Percentiles rank a stretch among this genome's conserved stretches.
Conservation (phyloP, 2,888 invertebrate genomes). For the Pristionchus japonicus region DNA sequence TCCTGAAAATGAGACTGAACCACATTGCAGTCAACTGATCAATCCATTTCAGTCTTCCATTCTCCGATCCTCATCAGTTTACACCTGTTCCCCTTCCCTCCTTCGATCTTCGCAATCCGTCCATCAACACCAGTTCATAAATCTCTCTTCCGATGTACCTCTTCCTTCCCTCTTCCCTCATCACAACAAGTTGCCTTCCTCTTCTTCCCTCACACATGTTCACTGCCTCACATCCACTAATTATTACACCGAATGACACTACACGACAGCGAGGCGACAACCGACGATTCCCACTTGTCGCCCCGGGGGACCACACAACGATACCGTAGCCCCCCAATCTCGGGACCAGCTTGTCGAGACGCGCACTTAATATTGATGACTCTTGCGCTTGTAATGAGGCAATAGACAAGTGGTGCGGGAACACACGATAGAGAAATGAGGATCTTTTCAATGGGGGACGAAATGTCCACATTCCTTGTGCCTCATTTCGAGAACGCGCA, state of each 20-base stretch:
- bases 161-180: not conserved
- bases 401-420: constrained; percentile 1
- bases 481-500: not conserved
- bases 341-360: not conserved
- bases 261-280: constrained; percentile 34
- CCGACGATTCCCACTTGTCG: constrained; percentile 14
- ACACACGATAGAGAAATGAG: not conserved
- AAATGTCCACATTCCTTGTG: not conserved
- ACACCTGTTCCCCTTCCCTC: not conserved
- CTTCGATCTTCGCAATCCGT: not conserved
- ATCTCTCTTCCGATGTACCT: not conserved
- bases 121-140: constrained; percentile 11
- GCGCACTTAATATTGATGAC: constrained; percentile 26
- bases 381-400: not conserved
- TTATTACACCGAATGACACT: not conserved
- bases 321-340: constrained; percentile 1
- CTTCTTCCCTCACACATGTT: constrained; percentile 4
- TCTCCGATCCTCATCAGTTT: not conserved
- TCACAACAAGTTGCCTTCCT: constrained; percentile 24
- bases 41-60: not conserved
- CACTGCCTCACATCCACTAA: not conserved
- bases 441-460: not conserved
- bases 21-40: not conserved
- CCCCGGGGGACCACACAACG: constrained; percentile 1
- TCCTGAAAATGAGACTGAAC: not conserved